A percentile compares a stretch with the other conserved stretches of the same genome.
phyloP scores from a whole-genome alignment of 2,888 invertebrate species.

The Mechanitis mazaeus region DNA sequence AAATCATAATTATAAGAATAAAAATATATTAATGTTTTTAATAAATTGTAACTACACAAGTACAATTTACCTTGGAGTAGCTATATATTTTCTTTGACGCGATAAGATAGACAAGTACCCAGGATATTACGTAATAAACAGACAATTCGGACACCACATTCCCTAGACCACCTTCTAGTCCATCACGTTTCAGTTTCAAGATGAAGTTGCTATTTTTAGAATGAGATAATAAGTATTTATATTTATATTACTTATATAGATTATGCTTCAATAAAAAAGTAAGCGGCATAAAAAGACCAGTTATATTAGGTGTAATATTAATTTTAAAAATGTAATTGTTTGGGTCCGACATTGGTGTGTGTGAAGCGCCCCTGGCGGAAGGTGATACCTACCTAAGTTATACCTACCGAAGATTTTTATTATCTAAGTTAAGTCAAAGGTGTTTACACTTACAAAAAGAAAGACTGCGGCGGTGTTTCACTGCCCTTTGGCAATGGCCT shows the following conservation, averaged over 20 bases:
- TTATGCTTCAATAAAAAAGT: too few relatives aligned
- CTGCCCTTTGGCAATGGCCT: slow-evolving; percentile 49
- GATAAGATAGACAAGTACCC: slow-evolving; percentile 61
- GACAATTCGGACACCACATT: slow-evolving; percentile 57
- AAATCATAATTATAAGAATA: too few relatives aligned
- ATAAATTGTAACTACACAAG: too few relatives aligned
- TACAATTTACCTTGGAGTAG: slow-evolving; percentile 55
- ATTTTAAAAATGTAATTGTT: too few relatives aligned
- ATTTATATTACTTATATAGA: neutral
- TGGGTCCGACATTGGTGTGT: too few relatives aligned
- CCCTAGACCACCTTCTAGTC: slow-evolving; percentile 54
- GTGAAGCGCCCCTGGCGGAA: too few relatives aligned
- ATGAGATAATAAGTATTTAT: neutral
- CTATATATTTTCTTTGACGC: slow-evolving; percentile 63
- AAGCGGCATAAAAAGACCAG: too few relatives aligned
- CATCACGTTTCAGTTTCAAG: slow-evolving; percentile 54
- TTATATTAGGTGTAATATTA: too few relatives aligned
- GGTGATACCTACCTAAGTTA: neutral
- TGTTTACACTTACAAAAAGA: slow-evolving; percentile 55
- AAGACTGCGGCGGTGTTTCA: slow-evolving; percentile 62
- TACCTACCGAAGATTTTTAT: neutral
- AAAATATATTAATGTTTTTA: too few relatives aligned
- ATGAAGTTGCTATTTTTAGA: slow-evolving; percentile 52
- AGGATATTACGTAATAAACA: slow-evolving; percentile 54
- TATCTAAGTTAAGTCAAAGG: neutral